These are phyloP conservation scores for Florisuga fusca DNA, from an alignment of 2,797 vertebrate genomes.

Conservation along the genomic window DNA sequence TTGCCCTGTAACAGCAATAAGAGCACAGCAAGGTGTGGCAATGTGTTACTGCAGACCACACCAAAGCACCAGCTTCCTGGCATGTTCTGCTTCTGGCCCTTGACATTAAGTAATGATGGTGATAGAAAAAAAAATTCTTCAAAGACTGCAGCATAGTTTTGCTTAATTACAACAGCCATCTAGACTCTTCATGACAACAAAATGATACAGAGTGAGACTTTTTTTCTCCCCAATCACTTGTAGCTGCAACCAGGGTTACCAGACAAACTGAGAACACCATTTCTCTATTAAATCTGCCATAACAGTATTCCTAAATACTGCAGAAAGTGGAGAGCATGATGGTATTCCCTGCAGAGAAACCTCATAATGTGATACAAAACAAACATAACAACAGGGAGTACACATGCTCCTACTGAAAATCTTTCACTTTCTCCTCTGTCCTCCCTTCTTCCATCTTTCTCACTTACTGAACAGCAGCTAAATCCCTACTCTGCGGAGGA, in stretches of 20 bases:
- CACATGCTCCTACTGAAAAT: not conserved
- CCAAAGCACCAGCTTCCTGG: not conserved
- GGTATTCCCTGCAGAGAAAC: not conserved
- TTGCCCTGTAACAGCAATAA: not conserved
- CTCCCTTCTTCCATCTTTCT: not conserved
- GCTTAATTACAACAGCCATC: constrained; percentile 1
- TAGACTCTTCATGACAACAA: not conserved
- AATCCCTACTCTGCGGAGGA: not conserved
- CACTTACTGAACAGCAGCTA: not conserved
- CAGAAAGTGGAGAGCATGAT: not conserved
- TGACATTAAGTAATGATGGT: not conserved
- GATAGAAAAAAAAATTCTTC: not conserved
- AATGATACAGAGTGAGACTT: fast-evolving
- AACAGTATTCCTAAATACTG: not conserved
- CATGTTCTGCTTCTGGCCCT: not conserved
- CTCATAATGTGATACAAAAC: not conserved
- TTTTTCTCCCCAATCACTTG: not conserved
- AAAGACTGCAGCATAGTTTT: not conserved
- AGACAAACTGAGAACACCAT: not conserved
- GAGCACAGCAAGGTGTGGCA: not conserved
- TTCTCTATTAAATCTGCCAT: not conserved
- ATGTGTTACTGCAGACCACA: not conserved
- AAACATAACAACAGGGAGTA: not conserved
- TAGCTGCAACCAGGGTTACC: not conserved
- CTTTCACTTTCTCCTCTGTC: not conserved